These are phyloP conservation scores for Episyrphus balteatus DNA, from an alignment of 1,140 invertebrate species.

Conservation along the genomic window DNA sequence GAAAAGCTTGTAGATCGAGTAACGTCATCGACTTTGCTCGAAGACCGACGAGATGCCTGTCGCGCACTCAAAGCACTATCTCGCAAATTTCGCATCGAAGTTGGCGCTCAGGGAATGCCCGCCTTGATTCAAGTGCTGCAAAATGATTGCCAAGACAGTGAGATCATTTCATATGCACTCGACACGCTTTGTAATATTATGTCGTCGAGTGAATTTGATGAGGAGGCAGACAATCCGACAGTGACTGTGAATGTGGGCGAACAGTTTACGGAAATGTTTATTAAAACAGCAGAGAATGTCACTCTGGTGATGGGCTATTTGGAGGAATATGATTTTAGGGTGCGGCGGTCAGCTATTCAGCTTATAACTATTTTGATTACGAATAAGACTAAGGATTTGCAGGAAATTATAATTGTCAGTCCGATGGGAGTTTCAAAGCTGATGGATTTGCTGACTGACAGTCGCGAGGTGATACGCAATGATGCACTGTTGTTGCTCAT, in stretches of 20 bases:
- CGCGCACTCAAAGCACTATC: slow-evolving; percentile 89
- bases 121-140: slow-evolving; percentile 62
- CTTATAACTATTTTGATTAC: slow-evolving; percentile 69
- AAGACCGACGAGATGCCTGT: slow-evolving; percentile 93
- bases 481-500: slow-evolving; percentile 88
- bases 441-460: slow-evolving; percentile 91
- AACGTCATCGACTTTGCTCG: slow-evolving; percentile 80
- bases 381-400: slow-evolving; percentile 82
- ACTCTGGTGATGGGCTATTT: slow-evolving; percentile 72
- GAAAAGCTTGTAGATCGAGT: slow-evolving; percentile 87
- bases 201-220: slow-evolving; percentile 69
- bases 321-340: slow-evolving; percentile 90
- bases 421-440: slow-evolving; percentile 96
- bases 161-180: slow-evolving; percentile 83
- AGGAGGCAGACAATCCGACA: slow-evolving; percentile 56
- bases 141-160: slow-evolving; percentile 73
- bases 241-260: slow-evolving; percentile 64
- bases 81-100: slow-evolving; percentile 85
- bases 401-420: slow-evolving; percentile 87
- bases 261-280: slow-evolving; percentile 97
- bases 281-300: slow-evolving; percentile 84
- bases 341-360: slow-evolving; percentile 78
- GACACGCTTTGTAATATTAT: slow-evolving; percentile 89
- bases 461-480: slow-evolving; percentile 92
- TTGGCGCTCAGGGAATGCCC: slow-evolving; percentile 91